These are phyloP conservation scores for Micropoecilia bifurca DNA, from an alignment of 2,797 vertebrate species.

Conservation along the genomic window DNA sequence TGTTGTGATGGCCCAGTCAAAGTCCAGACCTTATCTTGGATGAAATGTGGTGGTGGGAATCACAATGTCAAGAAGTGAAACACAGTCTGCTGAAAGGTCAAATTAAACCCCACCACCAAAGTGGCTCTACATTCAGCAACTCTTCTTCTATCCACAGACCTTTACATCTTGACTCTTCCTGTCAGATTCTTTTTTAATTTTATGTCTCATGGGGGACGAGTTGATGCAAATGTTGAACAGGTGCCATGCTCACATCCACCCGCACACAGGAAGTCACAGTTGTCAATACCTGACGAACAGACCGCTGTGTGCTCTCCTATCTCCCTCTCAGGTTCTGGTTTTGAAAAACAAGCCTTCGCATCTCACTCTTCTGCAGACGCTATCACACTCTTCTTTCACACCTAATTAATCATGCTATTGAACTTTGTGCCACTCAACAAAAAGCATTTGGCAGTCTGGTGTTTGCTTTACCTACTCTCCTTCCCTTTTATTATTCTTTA, in stretches of 20 bases:
- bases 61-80: not conserved
- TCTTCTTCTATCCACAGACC: not conserved
- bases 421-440: conserved; percentile 57
- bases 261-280: conserved; percentile 44
- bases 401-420: conserved; percentile 71
- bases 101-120: not conserved
- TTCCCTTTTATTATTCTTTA: no score
- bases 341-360: conserved; percentile 48
- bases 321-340: conserved; percentile 15
- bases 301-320: conserved; percentile 23
- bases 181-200: not conserved
- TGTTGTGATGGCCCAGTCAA: not conserved
- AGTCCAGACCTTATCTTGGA: not conserved
- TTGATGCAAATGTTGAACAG: conserved; percentile 46
- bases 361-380: conserved; percentile 45
- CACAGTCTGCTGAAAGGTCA: not conserved
- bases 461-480: conserved; percentile 11
- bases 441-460: conserved; percentile 37
- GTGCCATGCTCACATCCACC: conserved; percentile 44
- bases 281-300: conserved; percentile 37
- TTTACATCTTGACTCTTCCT: not conserved
- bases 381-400: conserved; percentile 61
- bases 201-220: conserved; percentile 22
- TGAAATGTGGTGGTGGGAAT: not conserved
- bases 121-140: no score